These are phyloP conservation scores for Macrobrachium rosenbergii DNA, from an alignment of 1,140 invertebrate genomes.

Conservation along the genomic window DNA sequence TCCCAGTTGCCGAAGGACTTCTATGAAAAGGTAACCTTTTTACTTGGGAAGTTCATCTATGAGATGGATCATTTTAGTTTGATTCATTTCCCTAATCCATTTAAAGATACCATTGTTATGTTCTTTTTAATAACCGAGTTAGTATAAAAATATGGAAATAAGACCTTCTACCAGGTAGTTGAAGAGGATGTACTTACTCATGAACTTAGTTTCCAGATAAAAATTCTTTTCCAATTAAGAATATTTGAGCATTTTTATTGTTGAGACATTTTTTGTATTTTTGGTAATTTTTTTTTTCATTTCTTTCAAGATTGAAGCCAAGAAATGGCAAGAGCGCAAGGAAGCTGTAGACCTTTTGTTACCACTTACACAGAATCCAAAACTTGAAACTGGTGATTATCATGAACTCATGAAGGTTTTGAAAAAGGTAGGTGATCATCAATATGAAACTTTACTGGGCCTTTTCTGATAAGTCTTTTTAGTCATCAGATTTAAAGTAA, in stretches of 20 bases:
- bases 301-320: constrained; percentile 80
- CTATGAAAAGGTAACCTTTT: constrained; percentile 80
- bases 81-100: too few species aligned
- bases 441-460: too few species aligned
- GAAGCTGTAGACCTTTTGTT: constrained; percentile 89
- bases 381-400: constrained; percentile 92
- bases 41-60: too few species aligned
- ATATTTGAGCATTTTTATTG: not conserved
- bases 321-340: constrained; percentile 98
- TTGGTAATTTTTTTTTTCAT: constrained; percentile 8
- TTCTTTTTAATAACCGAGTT: too few species aligned
- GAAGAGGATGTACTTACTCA: too few species aligned
- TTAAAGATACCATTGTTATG: too few species aligned
- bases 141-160: too few species aligned
- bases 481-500: not conserved
- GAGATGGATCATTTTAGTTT: too few species aligned
- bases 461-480: too few species aligned
- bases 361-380: constrained; percentile 83
- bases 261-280: not conserved
- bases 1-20: constrained; percentile 95
- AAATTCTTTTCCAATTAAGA: not conserved
- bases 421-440: constrained; percentile 81
- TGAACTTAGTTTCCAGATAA: too few species aligned
- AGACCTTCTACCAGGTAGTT: too few species aligned
- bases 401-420: constrained; percentile 88